A percentile compares a stretch with the other conserved stretches of the same genome.
Evolutionary conservation across 2,113 vertebrate genomes (phyloP).

Genomic region (Setophaga petechia): DNA sequence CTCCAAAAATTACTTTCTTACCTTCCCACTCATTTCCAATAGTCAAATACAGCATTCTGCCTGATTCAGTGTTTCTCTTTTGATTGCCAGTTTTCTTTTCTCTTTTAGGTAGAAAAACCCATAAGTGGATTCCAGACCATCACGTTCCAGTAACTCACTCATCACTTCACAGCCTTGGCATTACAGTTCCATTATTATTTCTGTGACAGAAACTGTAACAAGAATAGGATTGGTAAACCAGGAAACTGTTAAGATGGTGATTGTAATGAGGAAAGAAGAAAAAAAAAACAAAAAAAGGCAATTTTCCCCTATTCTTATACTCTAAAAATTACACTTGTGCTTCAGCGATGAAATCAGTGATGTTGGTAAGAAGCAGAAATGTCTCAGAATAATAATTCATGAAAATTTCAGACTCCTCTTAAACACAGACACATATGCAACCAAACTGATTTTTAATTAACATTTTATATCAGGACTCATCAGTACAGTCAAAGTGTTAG

Average conservation of each 20-base stretch:
- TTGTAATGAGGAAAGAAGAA: background rate
- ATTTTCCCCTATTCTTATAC: conserved; percentile 23
- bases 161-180: background rate
- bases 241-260: background rate
- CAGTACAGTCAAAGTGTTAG: background rate
- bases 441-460: conserved; percentile 11
- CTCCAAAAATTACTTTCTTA: background rate
- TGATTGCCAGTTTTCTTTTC: background rate
- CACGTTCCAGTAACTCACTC: background rate
- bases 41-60: background rate
- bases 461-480: background rate
- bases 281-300: background rate
- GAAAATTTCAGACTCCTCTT: background rate
- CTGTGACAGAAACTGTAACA: background rate
- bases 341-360: background rate
- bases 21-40: background rate
- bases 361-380: background rate
- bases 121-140: background rate
- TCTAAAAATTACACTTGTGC: background rate
- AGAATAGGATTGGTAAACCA: conserved; percentile 5
- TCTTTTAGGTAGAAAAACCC: background rate
- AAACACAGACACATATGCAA: background rate
- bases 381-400: background rate
- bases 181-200: conserved; percentile 9
- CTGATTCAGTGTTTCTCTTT: background rate